phyloP scores from a whole-genome alignment of 2,888 invertebrate species.

The Chrysomela aeneicollis region DNA sequence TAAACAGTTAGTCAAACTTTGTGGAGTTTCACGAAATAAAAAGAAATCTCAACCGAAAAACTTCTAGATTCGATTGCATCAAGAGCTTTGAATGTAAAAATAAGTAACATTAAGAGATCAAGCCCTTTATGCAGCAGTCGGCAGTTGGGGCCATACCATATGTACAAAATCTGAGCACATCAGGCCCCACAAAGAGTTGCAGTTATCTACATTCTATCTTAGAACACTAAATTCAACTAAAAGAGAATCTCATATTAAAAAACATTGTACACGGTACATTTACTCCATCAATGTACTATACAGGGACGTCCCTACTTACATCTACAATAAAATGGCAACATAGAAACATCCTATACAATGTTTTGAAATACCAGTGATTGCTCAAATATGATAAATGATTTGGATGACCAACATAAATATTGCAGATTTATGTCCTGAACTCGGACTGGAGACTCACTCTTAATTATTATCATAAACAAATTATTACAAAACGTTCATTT shows the following conservation, averaged over 20 bases:
- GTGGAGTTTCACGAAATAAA: conserved; percentile 38
- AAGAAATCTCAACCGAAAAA: conserved; percentile 30
- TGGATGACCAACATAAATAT: conserved; percentile 24
- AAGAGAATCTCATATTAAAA: conserved; percentile 30
- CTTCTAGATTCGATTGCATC: conserved; percentile 32
- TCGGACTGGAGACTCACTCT: too few relatives aligned
- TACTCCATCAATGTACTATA: neutral
- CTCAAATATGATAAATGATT: conserved; percentile 21
- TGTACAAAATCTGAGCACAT: conserved; percentile 50
- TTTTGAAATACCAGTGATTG: conserved; percentile 25
- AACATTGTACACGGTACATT: conserved; percentile 20
- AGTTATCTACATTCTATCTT: conserved; percentile 42
- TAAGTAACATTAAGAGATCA: conserved; percentile 56
- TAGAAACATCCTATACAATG: conserved; percentile 12
- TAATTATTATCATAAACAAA: too few relatives aligned
- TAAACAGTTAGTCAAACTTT: conserved; percentile 53
- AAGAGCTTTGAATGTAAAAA: conserved; percentile 43
- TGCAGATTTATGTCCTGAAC: conserved; percentile 25
- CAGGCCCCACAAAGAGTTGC: conserved; percentile 46
- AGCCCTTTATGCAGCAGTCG: conserved; percentile 52
- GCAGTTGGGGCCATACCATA: conserved; percentile 52
- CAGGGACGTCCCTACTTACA: neutral
- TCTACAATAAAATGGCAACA: neutral
- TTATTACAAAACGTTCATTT: conserved; percentile 13
- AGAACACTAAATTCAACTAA: conserved; percentile 33